Base-by-base conservation (phyloP, 2,888 invertebrate species). In the Cataglyphis cursor region DNA sequence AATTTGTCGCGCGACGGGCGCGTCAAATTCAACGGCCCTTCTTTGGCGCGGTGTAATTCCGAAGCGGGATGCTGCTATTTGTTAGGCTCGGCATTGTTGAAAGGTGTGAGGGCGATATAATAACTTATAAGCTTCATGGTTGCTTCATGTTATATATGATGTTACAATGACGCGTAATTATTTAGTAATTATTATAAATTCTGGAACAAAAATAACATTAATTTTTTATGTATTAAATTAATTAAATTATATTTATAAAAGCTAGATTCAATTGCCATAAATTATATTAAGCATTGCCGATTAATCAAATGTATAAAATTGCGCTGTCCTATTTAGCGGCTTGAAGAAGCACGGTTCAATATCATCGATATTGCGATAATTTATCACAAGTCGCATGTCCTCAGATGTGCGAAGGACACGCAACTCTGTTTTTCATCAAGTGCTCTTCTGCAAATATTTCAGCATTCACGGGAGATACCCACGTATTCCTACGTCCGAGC, bases 1-100 rank as follows among this genome's bases (percentile, higher is more conserved):
- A 73, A 65, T 76, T 76, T 65, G 78, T 82, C 81, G 81, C 75
- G 21, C 15, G 57, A 38, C 66, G 57, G 35, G 21, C 66, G 66
- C 68, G n/a, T 68, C 31, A 68, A 65, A 68, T 68, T 68, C 8
- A n/a, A n/a, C 24, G 18, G 48, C 3, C 44, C 31, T 59, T 80
- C 21, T 70, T 80, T 35, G 70, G 59, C 12, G 35, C 68, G 44
- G 12, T n/a, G 70, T 70, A 80, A 80, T 80, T 54, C 44, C 54
- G n/a, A 57, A n/a, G 9, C 57, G 15, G 31, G 21, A 66, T 31
- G 2, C 21, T 31, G 48, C 51, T 78, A 59, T 68, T 70, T 59
- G 35, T 59, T 68, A 38, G 41, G 41, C 57, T 21, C 12, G 51
- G 18, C 18, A 35, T 31, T 35, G 18, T 76, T 64, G 59, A 59